Conservation (phyloP, 2,113 vertebrate species). For the Tylochromis polylepis region DNA sequence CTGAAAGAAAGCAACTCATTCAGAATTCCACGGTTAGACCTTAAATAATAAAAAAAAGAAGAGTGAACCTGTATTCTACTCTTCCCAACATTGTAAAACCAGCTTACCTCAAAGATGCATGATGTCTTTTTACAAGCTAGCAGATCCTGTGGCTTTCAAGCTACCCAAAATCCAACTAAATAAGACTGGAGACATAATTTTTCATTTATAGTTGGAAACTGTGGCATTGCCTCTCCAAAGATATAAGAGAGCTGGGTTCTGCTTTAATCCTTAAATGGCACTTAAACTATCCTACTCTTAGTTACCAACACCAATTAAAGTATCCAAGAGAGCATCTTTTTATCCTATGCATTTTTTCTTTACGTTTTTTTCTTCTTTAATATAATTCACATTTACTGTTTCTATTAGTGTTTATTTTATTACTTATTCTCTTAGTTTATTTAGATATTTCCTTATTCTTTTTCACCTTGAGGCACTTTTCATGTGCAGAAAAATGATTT, state of each 20-base stretch:
- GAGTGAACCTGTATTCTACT: neutral
- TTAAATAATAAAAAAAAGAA: neutral
- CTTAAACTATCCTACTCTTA: neutral
- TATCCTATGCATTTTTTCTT: neutral
- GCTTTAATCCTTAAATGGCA: neutral
- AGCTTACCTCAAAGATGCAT: neutral
- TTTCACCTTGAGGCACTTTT: neutral
- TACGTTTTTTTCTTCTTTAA: neutral
- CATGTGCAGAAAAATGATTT: neutral
- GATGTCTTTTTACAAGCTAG: neutral
- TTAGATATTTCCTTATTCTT: neutral
- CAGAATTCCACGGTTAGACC: neutral
- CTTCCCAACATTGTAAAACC: neutral
- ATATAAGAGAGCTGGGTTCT: neutral
- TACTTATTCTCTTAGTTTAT: neutral
- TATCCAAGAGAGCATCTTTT: neutral
- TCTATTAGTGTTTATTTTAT: neutral
- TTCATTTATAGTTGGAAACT: neutral
- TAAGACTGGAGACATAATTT: neutral
- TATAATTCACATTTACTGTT: neutral
- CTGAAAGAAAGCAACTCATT: neutral
- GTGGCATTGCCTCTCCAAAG: neutral
- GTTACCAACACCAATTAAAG: neutral
- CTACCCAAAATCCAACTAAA: neutral
- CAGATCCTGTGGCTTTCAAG: neutral